Evolutionary conservation across 2,888 invertebrate genomes (phyloP).

Genomic region (Oasisia sp.): DNA sequence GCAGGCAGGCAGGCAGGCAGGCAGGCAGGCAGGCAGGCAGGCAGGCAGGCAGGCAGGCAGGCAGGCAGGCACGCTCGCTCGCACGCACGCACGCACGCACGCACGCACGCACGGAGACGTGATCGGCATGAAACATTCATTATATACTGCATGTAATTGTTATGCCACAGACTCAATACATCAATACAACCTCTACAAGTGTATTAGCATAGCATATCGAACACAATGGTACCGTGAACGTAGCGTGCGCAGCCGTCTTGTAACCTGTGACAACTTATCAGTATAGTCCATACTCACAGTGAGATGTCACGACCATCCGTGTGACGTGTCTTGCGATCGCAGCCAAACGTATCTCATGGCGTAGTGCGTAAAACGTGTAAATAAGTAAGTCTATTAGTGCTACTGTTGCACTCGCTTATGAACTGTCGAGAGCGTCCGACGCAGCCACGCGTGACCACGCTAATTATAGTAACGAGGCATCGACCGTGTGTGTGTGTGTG

Average conservation of each 20-base stretch:
- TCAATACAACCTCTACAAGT: not conserved
- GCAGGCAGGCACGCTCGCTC: no score
- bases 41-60: no score
- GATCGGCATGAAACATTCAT: no score
- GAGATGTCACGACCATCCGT: not conserved
- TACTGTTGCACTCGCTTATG: not conserved
- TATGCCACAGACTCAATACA: not conserved
- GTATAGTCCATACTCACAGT: not conserved
- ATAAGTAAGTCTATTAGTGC: not conserved
- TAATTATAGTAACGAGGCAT: constrained; percentile 12
- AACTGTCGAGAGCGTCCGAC: not conserved
- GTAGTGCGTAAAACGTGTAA: not conserved
- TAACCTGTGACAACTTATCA: not conserved
- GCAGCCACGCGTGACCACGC: not conserved
- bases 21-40: no score
- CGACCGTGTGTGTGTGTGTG: not conserved
- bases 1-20: no score
- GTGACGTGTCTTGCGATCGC: not conserved
- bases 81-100: no score
- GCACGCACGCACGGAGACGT: no score
- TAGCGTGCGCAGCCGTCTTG: not conserved
- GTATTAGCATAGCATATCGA: not conserved
- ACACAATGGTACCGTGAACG: not conserved
- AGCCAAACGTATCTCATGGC: not conserved
- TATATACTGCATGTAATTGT: no score